A percentile compares a stretch with the other conserved stretches of the same genome.
phyloP scores from a whole-genome alignment of 2,888 invertebrate genomes.

The Mallateleia sp. region DNA sequence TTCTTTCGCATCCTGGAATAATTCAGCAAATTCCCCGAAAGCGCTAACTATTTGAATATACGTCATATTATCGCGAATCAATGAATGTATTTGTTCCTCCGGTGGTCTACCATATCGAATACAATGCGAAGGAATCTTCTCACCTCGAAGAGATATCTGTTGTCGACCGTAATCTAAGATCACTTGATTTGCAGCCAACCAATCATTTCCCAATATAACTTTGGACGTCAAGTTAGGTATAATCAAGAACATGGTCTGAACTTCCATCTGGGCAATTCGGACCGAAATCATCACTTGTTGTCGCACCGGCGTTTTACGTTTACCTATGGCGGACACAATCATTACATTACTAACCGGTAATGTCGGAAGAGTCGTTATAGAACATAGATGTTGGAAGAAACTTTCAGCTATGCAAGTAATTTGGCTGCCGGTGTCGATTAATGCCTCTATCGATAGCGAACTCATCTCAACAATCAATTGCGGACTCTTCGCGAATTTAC shows the following conservation, averaged over 20 bases:
- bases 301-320: constrained; percentile 7
- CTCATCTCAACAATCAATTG: neutral
- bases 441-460: neutral
- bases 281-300: neutral
- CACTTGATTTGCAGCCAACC: neutral
- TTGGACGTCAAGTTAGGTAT: constrained; percentile 11
- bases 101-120: too few species aligned
- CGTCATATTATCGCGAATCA: too few species aligned
- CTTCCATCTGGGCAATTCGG: neutral
- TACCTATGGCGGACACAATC: constrained; percentile 36
- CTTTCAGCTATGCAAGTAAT: constrained; percentile 15
- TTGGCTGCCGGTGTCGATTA: constrained; percentile 32
- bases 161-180: too few species aligned
- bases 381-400: neutral
- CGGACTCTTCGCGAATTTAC: constrained; percentile 5
- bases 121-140: too few species aligned
- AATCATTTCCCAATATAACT: constrained; percentile 37
- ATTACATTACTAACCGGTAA: constrained; percentile 29
- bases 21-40: too few species aligned
- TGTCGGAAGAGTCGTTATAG: neutral
- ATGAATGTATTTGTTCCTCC: too few species aligned
- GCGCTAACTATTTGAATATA: too few species aligned
- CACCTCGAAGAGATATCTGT: too few species aligned
- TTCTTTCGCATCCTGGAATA: too few species aligned
- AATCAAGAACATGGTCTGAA: constrained; percentile 3